Evolutionary conservation across 1,140 invertebrate species (phyloP), one percentile per base, ranked within the genome.

Genomic region (Oryctes rhinoceros): DNA sequence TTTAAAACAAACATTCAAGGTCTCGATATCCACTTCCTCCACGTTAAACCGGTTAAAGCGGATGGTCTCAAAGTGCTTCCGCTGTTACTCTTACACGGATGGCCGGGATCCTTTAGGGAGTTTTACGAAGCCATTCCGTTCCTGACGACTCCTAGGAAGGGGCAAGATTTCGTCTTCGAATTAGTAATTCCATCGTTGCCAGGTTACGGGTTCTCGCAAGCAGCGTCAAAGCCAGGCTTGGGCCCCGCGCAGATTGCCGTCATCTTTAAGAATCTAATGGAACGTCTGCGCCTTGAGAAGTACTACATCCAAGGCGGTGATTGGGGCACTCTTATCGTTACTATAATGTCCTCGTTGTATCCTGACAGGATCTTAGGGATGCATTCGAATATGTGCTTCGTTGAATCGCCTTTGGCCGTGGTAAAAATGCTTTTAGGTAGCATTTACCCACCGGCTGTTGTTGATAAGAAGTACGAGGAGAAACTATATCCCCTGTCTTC

Each of bases 231-330:
- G 83, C 90, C 91, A 9, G 93, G 94, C 2, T 85, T 94, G 0
- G 91, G 91, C 24, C 84, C 90, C 0, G 84, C 90, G 11, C 88
- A 96, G 87, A 91, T 94, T 1, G 92, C 91, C 0, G 90, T 94
- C 3, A 88, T 98, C 18, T 92, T 98, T 83, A 91, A 92, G 59
- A 96, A 94, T 85, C 88, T 98, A 18, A 98, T 98, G 97, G 84
- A 89, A 3, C 90, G 94, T 65, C 88, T 98, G 1, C 94, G 94
- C 0, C 91, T 92, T 85, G 85, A 94, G 0, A 92, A 93, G 84
- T 98, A 92, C 86, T 93, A 96, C 79, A 87, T 94, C 0, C 96
- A 98, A 87, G 96, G 96, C 7, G 96, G 96, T 13, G 96, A 98
- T 85, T 95, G 94, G 94, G 95, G 95, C 1, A 86, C 91, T 0